These are phyloP conservation scores for Lutjanus erythropterus DNA, from an alignment of 2,113 vertebrate genomes.

Conservation along the genomic window DNA sequence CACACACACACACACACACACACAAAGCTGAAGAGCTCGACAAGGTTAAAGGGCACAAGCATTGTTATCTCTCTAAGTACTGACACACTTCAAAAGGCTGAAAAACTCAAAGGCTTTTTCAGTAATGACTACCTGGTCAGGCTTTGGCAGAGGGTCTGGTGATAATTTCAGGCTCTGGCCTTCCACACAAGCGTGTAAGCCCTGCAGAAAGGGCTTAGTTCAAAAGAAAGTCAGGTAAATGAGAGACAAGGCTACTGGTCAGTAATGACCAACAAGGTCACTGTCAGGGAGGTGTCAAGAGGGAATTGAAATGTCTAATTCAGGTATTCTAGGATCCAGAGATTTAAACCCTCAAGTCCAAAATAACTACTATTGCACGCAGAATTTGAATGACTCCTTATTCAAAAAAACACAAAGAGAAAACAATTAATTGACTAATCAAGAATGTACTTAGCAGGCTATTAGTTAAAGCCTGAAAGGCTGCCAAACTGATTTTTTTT, in stretches of 20 bases:
- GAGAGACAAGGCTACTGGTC: constrained; percentile 62
- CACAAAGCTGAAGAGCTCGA: constrained; percentile 37
- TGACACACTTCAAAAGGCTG: constrained; percentile 78
- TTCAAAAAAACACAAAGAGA: not conserved
- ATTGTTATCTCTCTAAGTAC: constrained; percentile 71
- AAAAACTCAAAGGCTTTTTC: constrained; percentile 53
- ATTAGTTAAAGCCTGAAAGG: not conserved
- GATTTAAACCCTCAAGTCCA: constrained; percentile 27
- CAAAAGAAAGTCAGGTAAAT: constrained; percentile 68
- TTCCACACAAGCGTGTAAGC: constrained; percentile 34
- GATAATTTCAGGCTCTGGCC: constrained; percentile 73
- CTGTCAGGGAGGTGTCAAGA: constrained; percentile 30
- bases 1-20: constrained; percentile 20
- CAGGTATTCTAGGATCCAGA: constrained; percentile 1
- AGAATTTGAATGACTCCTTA: not conserved
- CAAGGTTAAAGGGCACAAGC: constrained; percentile 69
- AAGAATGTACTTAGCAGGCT: not conserved
- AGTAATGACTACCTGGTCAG: constrained; percentile 71
- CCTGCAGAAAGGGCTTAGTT: constrained; percentile 55
- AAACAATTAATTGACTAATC: not conserved
- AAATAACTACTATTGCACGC: constrained; percentile 14
- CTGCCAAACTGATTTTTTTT: constrained; percentile 1
- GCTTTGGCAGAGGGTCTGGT: constrained; percentile 57
- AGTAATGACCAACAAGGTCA: constrained; percentile 56
- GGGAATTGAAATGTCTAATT: constrained; percentile 33